Conservation (phyloP, 23 tunicate species). For the Ciona savignyi region DNA sequence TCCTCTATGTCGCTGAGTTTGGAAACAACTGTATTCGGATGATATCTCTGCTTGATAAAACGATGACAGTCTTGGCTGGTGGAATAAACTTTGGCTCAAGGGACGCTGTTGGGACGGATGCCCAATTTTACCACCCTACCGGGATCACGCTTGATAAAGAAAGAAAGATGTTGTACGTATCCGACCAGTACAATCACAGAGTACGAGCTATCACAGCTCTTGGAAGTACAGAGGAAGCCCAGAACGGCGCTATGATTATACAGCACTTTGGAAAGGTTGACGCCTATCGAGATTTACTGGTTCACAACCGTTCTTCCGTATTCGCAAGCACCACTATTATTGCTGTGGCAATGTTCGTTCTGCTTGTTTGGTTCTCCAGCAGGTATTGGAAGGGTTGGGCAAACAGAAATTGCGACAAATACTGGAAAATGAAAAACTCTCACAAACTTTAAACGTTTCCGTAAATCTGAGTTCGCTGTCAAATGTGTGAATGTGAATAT, state of each 20-base stretch:
- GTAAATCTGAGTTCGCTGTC: no score
- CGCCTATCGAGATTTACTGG: conserved; percentile 31
- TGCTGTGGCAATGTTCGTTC: background rate
- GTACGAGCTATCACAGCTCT: conserved; percentile 21
- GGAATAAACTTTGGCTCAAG: conserved; percentile 17
- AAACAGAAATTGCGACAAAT: background rate
- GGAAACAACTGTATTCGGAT: conserved; percentile 40
- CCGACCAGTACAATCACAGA: conserved; percentile 50
- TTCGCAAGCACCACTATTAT: background rate
- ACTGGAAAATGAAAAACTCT: background rate
- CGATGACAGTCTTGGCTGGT: conserved; percentile 29
- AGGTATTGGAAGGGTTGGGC: background rate
- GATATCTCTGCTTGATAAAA: conserved; percentile 2
- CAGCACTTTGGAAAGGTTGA: conserved; percentile 23
- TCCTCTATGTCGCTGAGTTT: conserved; percentile 40
- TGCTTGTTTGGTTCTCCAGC: background rate
- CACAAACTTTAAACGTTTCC: background rate
- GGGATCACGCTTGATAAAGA: conserved; percentile 9
- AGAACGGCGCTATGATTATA: background rate
- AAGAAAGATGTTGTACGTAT: conserved; percentile 29
- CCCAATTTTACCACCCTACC: conserved; percentile 45
- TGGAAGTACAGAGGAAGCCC: conserved; percentile 11
- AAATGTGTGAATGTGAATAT: no score
- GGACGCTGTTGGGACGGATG: conserved; percentile 32
- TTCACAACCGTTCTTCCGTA: conserved; percentile 24